Conservation (phyloP, 2,888 invertebrate genomes). For the Meiosimyza platycephala region DNA sequence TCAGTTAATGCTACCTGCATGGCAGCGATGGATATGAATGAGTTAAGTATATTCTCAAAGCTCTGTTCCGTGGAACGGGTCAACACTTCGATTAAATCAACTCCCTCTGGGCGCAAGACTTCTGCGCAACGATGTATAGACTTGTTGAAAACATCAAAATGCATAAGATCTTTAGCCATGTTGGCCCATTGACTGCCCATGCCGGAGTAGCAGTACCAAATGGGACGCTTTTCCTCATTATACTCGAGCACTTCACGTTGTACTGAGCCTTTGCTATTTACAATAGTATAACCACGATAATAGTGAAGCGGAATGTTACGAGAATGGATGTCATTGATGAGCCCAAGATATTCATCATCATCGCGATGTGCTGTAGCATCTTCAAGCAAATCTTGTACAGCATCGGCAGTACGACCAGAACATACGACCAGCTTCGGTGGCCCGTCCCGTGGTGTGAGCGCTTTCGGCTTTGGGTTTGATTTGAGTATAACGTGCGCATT, state of each 20-base stretch:
- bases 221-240: slow-evolving; percentile 76
- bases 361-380: slow-evolving; percentile 72
- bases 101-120: slow-evolving; percentile 79
- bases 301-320: slow-evolving; percentile 80
- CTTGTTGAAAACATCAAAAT: slow-evolving; percentile 82
- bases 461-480: slow-evolving; percentile 79
- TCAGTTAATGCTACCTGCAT: slow-evolving; percentile 97
- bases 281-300: slow-evolving; percentile 83
- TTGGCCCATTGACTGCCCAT: slow-evolving; percentile 99
- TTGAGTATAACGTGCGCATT: slow-evolving; percentile 92
- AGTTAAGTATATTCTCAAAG: slow-evolving; percentile 88
- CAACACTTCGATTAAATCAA: slow-evolving; percentile 86
- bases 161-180: slow-evolving; percentile 91
- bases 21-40: slow-evolving; percentile 94
- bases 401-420: slow-evolving; percentile 88
- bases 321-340: slow-evolving; percentile 81
- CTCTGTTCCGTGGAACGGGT: slow-evolving; percentile 80
- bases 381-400: slow-evolving; percentile 76
- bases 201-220: slow-evolving; percentile 97
- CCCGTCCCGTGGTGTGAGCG: slow-evolving; percentile 70
- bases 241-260: slow-evolving; percentile 70
- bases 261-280: slow-evolving; percentile 70
- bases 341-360: slow-evolving; percentile 80
- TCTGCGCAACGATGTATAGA: slow-evolving; percentile 82
- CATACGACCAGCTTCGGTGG: slow-evolving; percentile 79